Base-by-base conservation (phyloP, 2,888 invertebrate species). In the Tethea ocularis region DNA sequence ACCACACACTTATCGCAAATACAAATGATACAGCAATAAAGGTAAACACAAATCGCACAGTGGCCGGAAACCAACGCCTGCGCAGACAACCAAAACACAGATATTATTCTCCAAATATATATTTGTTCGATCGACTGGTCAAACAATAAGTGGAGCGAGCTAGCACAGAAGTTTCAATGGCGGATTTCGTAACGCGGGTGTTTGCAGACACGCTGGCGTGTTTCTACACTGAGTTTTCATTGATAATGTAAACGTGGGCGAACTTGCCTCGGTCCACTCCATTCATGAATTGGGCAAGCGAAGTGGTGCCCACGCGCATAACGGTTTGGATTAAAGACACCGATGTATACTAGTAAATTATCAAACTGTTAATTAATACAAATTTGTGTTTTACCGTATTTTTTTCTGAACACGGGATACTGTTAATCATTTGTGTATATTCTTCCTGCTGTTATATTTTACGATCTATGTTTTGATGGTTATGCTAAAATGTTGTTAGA, bases 261-360 rank as follows among this genome's bases (percentile, higher is more conserved):
- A 78, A 87, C 88, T 67, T 58, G 87, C 71, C 79, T 77, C 70
- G 68, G 84, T 76, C 85, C 82, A 77, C 78, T 85, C 85, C 92
- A 92, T 92, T 92, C 92, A 92, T 90, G 86, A 82, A 85, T 91
- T 91, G 89, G 88, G 89, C 86, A 91, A 91, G 67, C 60, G 59
- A 91, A 91, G 66, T 60, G 58, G 67, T 56, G 75, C 91, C 91
- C 86, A 89, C 91, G 87, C 90, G 64, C 59, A 38, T 88, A 91
- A 89, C 91, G 89, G 89, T 76, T 61, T 71, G 62, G 72, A 78
- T 77, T 79, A 78, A 77, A 80, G 73, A 75, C 76, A 71, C 69
- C 71, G 69, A 66, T 67, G 70, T 77, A 80, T 46, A 20, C 38
- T 2, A 20, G 80, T 88, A 88, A 89, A 87, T 87, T 86, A 86